phyloP scores from a whole-genome alignment of 1,140 invertebrate genomes.

The Papilio polytes region DNA sequence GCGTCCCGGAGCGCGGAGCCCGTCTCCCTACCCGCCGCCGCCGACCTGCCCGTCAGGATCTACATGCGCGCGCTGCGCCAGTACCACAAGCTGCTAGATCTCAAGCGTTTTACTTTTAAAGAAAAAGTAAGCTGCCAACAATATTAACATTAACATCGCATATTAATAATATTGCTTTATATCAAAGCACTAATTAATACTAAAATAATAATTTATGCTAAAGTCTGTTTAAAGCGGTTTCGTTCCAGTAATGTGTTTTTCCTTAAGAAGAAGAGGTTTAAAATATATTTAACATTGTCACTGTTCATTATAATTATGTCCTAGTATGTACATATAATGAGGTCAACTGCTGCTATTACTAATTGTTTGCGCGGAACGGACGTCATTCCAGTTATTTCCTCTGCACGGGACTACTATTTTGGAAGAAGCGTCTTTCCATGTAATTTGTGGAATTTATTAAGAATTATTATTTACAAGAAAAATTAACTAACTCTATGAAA shows the following conservation, averaged over 20 bases:
- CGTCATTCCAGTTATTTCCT: conserved; percentile 14
- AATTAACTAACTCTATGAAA: no score
- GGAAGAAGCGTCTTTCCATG: no score
- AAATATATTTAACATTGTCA: neutral
- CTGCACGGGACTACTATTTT: neutral
- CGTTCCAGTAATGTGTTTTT: neutral
- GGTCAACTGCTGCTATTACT: conserved; percentile 4
- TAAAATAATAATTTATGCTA: neutral
- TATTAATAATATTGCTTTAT: neutral
- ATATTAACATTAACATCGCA: neutral
- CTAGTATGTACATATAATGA: conserved; percentile 1
- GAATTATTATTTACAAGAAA: neutral
- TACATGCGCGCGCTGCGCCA: conserved; percentile 85
- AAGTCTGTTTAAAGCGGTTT: neutral
- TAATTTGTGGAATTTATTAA: neutral
- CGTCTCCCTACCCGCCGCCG: conserved; percentile 81
- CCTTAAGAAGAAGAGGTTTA: neutral
- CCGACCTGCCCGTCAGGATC: conserved; percentile 84
- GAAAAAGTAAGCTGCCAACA: conserved; percentile 77
- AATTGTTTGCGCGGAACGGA: conserved; percentile 9
- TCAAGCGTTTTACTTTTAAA: conserved; percentile 74
- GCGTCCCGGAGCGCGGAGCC: conserved; percentile 64
- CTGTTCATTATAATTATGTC: neutral
- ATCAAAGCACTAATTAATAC: neutral
- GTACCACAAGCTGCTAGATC: conserved; percentile 85